A percentile compares a stretch with the other conserved stretches of the same genome.
These are phyloP conservation scores for Sarcoramphus papa DNA, from an alignment of 2,797 vertebrate species.

Conservation along the genomic window DNA sequence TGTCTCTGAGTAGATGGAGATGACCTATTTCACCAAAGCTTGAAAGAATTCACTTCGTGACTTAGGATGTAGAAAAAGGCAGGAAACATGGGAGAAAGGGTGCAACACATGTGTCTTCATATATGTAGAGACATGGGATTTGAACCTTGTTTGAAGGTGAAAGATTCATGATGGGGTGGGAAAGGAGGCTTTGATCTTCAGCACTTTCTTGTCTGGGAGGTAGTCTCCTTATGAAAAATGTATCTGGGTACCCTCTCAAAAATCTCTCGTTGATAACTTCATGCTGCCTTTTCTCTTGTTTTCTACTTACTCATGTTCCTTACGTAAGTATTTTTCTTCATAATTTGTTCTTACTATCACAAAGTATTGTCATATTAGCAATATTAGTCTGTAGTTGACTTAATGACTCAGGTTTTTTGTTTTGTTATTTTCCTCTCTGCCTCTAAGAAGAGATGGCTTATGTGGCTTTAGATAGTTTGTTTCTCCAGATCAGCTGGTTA, in stretches of 20 bases:
- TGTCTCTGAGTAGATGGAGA: not conserved
- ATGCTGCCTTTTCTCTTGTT: not conserved
- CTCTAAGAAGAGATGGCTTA: not conserved
- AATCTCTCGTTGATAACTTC: not conserved
- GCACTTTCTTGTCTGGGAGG: not conserved
- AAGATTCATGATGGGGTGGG: not conserved
- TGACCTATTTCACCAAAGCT: not conserved
- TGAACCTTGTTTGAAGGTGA: not conserved
- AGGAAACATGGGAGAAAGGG: not conserved
- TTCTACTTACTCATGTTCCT: not conserved
- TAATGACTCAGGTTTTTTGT: not conserved
- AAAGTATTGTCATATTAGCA: not conserved
- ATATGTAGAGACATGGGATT: not conserved
- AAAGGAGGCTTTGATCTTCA: not conserved
- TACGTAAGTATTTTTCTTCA: not conserved
- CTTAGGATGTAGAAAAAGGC: not conserved
- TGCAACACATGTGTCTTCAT: rapidly evolving
- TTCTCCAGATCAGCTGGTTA: not conserved
- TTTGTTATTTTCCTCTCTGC: not conserved
- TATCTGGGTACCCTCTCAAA: not conserved
- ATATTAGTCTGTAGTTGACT: not conserved
- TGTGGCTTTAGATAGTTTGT: not conserved
- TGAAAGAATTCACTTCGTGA: not conserved
- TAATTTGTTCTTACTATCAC: not conserved
- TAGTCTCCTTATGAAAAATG: not conserved